Conservation (phyloP, 35 echinoderm and acorn worm genomes). For the Hemicentrotus pulcherrimus region DNA sequence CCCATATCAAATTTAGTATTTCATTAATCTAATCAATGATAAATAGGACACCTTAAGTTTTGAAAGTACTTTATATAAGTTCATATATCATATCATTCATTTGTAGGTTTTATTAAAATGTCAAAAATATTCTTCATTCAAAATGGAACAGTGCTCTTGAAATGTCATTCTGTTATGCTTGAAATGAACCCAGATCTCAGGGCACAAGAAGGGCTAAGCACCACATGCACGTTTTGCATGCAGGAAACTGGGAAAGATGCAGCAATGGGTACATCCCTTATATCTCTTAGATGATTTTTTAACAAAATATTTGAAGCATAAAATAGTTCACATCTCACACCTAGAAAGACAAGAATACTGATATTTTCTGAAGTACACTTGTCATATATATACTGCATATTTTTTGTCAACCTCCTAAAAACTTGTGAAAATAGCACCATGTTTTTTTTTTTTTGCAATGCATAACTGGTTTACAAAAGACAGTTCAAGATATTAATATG, state of each 20-base stretch:
- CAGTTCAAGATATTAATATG: background rate
- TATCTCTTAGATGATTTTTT: background rate
- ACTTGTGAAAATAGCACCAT: constrained; percentile 40
- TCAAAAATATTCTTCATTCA: no score
- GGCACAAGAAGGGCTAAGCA: background rate
- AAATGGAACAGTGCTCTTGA: no score
- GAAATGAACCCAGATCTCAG: no score
- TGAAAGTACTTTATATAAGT: no score
- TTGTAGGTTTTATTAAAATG: no score
- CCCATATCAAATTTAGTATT: no score
- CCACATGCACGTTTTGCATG: background rate
- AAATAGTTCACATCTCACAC: background rate
- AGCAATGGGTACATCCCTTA: background rate
- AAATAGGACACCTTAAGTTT: no score
- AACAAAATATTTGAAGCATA: background rate
- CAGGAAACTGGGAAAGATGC: background rate
- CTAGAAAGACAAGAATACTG: constrained; percentile 3
- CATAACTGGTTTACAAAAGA: background rate
- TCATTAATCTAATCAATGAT: no score
- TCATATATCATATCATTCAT: no score
- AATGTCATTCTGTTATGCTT: no score
- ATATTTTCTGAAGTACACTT: background rate
- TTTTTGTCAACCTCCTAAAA: background rate
- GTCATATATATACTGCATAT: background rate
- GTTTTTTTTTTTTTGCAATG: constrained; percentile 5